These are phyloP conservation scores for Solenodon paradoxus DNA, from an alignment of 2,113 vertebrate species.

Conservation along the genomic window DNA sequence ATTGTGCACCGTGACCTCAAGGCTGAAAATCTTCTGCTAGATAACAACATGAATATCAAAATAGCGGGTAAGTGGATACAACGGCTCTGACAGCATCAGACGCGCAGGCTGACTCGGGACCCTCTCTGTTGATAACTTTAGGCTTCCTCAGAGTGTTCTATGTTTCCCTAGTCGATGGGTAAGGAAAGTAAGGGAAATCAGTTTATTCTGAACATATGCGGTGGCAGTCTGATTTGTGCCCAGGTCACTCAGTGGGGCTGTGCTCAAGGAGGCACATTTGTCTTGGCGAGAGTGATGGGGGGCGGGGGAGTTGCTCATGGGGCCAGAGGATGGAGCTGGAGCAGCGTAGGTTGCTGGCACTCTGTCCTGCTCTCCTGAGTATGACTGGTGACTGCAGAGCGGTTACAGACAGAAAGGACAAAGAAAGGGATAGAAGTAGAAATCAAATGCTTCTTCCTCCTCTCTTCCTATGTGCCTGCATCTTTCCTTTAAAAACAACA, in stretches of 20 bases:
- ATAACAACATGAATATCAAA: constrained; percentile 99
- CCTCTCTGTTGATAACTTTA: neutral
- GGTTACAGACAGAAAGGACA: neutral
- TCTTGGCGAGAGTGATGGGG: neutral
- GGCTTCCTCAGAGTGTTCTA: neutral
- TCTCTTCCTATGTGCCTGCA: too few relatives aligned
- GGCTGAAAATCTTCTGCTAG: constrained; percentile 96
- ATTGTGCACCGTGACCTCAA: constrained; percentile 98
- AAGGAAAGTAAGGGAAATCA: neutral
- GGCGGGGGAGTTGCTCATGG: too few relatives aligned
- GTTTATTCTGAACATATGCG: neutral
- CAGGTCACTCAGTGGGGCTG: neutral
- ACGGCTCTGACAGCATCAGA: neutral
- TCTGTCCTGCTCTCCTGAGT: neutral
- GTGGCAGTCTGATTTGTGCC: neutral
- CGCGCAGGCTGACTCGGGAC: neutral
- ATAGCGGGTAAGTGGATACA: constrained; percentile 90
- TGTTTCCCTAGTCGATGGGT: neutral
- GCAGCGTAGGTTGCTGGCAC: neutral
- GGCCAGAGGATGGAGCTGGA: too few relatives aligned
- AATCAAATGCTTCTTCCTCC: too few relatives aligned
- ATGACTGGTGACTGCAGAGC: neutral
- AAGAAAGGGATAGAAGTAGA: neutral
- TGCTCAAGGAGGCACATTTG: neutral
- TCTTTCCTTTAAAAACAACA: too few relatives aligned